Evolutionary conservation across 2,797 vertebrate genomes (phyloP), one percentile per base, ranked within the genome.

Genomic region (Ctenopoma multispine): DNA sequence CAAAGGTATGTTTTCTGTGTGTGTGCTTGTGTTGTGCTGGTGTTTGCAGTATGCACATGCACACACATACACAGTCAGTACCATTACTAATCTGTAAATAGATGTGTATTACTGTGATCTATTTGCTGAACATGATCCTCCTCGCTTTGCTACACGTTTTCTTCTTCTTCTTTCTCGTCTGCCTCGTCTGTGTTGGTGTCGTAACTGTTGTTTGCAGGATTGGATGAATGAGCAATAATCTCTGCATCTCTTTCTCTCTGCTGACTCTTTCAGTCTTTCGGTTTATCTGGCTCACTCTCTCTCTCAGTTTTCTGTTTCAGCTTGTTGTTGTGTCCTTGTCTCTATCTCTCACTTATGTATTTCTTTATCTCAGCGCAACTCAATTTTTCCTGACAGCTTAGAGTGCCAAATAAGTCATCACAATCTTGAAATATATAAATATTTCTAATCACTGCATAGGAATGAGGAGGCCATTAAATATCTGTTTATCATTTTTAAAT

Each of bases 51-150:
- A 44, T 63, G 40, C 50, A 44, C 49, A 50, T 46, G 44, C 56
- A 24, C 56, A 66, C 46, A 63, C 44, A 47, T 60, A 66, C 57
- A 63, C 43, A 78, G 46, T 60, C 69, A 79, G 73, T 80, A 71
- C 69, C 76, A 79, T 81, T 83, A 70, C 67, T 81, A 82, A 82
- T 86, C 85, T 91, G 82, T 86, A 86, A 88, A 90, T 87, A 91
- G 83, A 89, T 88, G 77, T 63, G 71, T 73, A 51, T 65, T 59
- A 63, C 83, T 89, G 70, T 84, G 89, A 87, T 88, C 81, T 86
- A 61, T 76, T 79, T 70, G 65, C 66, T 1, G 66, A 90, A 87
- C 73, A 62, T 70, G 82, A 85, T 86, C 66, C 77, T 78, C 73
- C 68, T 73, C 18, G 18, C 75, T 83, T 75, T 83, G 77, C 69